Base-by-base conservation (phyloP, 1,140 invertebrate genomes). In the Drosophila micromelanica region DNA sequence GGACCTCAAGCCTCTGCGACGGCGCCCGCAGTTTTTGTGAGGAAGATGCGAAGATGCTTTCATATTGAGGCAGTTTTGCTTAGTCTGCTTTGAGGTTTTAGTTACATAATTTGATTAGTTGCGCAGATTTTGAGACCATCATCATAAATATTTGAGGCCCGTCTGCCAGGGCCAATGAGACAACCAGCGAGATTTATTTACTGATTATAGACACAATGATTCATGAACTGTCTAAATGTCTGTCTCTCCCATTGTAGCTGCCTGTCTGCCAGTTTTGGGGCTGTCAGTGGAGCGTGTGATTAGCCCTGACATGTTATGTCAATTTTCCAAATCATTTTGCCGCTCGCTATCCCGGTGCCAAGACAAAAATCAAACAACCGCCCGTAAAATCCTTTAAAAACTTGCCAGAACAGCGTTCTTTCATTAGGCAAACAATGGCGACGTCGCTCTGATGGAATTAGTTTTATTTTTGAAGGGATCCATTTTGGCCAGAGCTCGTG, bases 41-140 rank as follows among this genome's bases (percentile, higher is more conserved):
- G 20, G n/a, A 51, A 17, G 42, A 40, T 52, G 38, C 5, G 20
- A 61, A 55, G 55, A 40, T 13, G 55, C 57, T 74, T 74, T 69
- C n/a, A 61, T 69, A 45, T 74, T 23, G 45, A 17, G 59, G 3
- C 27, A 15, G 30, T 38, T 59, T 43, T 42, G 69, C 13, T 27
- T 56, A 54, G 62, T 69, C 57, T 73, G 59, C 43, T 52, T 71
- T 76, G 61, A 73, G 76, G 76, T 51, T 73, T 87, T 70, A 78
- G 72, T 70, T 87, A 87, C 69, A 87, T 89, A 87, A 87, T 82
- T 82, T 87, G 84, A 87, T 87, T 89, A 87, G 72, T 74, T 55
- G 65, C 57, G 32, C 57, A 55, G 70, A 73, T 73, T 76, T 80
- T 63, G 49, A 43, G 43, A 30, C 54, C 77, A 71, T 73, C 73